Evolutionary conservation across 1,140 invertebrate species (phyloP).

Genomic region (Belonocnema kinseyi): DNA sequence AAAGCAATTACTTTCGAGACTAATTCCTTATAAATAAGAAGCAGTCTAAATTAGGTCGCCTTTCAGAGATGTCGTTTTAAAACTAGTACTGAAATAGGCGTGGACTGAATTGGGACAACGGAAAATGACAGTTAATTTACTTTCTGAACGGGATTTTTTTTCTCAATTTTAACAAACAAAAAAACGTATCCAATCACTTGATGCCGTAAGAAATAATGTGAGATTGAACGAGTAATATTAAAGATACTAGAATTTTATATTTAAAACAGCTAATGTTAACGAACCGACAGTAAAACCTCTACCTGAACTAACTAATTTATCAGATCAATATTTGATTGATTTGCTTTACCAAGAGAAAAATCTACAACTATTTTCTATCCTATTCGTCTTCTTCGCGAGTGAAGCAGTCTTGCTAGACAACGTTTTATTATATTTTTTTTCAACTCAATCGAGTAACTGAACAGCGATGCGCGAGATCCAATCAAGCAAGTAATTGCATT

Average conservation of each 20-base stretch:
- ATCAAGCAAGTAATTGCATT: conserved; percentile 9
- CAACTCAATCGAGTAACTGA: background rate
- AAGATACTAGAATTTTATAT: too few species aligned
- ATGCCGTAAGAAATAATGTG: too few species aligned
- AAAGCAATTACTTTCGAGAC: conserved; percentile 22
- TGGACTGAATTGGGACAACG: too few species aligned
- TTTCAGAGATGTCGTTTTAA: conserved; percentile 4
- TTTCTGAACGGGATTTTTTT: too few species aligned
- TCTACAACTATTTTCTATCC: too few species aligned
- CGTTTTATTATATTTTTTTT: background rate
- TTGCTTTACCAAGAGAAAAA: too few species aligned
- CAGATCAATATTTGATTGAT: background rate
- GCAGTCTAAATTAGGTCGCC: conserved; percentile 13
- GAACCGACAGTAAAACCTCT: background rate
- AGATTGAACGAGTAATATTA: too few species aligned
- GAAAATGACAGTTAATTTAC: too few species aligned
- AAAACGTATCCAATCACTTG: too few species aligned
- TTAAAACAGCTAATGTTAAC: too few species aligned
- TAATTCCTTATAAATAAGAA: conserved; percentile 31
- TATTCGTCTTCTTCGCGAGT: background rate
- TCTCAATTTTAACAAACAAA: too few species aligned
- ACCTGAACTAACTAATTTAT: background rate
- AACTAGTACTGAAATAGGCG: too few species aligned
- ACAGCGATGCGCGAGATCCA: background rate
- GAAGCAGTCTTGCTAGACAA: background rate